Base-by-base conservation (phyloP, 2,888 invertebrate genomes). In the Tridacna crocea region DNA sequence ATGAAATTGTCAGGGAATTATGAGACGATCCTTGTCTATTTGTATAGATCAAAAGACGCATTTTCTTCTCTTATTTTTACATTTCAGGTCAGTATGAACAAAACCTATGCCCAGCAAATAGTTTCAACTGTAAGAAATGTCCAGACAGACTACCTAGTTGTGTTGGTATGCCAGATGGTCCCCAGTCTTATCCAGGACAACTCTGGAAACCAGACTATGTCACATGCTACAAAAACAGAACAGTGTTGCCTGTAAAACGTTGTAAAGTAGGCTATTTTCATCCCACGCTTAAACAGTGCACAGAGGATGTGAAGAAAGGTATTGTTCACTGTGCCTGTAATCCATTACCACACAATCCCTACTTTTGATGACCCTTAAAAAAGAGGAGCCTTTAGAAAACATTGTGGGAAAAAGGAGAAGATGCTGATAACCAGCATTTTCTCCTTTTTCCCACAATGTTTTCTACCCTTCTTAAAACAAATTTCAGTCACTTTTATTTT, bases 51-150 rank as follows among this genome's bases (percentile, higher is more conserved):
- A n/a, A n/a, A n/a, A n/a, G n/a, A n/a, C n/a, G n/a, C n/a, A n/a
- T 36, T 36, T 36, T 36, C 36, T 36, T 36, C 2, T 8, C 36
- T 2, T 2, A 4, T 4, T 8, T 36, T 36, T 36, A 36, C 51
- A 70, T 75, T 77, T 22, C 51, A 88, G 88, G 88, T 81, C 84
- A 88, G 46, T 88, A 88, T 60, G 68, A 75, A 17, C 85, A 87
- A 47, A 87, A 88, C 65, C 72, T 72, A 55, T 87, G 84, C 68
- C 65, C 72, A 22, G 66, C 76, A 2, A 61, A 61, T 6, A 58
- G 70, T 10, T 26, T 73, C 12, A 61, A 70, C 19, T 86, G 84
- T 73, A 72, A 70, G 13, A 77, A 75, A 11, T 88, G 88, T 76
- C 79, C 83, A 0, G 82, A 83, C 6, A 75, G 87, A 27, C 27